Base-by-base conservation (phyloP, 2,797 vertebrate species). In the Oryzias sinensis region DNA sequence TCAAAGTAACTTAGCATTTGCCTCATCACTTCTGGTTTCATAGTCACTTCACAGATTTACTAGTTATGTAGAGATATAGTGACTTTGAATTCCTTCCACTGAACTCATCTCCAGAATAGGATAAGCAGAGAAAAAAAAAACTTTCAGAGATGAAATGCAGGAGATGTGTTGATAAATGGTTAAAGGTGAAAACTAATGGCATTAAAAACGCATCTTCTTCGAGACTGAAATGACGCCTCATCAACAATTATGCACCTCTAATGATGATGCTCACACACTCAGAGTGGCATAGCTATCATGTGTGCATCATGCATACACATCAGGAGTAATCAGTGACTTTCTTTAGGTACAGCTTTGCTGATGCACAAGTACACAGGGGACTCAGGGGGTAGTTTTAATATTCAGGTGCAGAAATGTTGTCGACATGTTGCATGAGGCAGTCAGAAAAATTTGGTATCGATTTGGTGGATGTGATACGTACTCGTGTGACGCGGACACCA, bases 291-390 rank as follows among this genome's bases (percentile, higher is more conserved):
- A 89, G 91, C 90, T 88, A 11, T 88, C 76, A 85, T 73, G 83
- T 89, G 81, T 90, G 87, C 81, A 88, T 91, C 83, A 81, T 71
- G 76, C 74, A 79, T 81, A 84, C 86, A 91, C 87, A 88, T 91
- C 74, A 70, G 64, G 79, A 78, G 81, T 91, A 88, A 93, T 94
- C 89, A 91, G 81, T 76, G 69, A 73, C 81, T 80, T 74, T 64
- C 83, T 87, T 54, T 71, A 73, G 77, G 77, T 70, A 43, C 56
- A 49, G 41, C 46, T 44, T 45, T 33, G 50, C 59, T 61, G 56
- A 53, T 44, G 53, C 45, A 43, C 53, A 59, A 29, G 53, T 41
- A 54, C 43, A 59, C 49, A 20, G 55, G 60, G 24, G 52, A 49
- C 27, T 72, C 62, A 33, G 33, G 16, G 60, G 56, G 52, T 69